These are phyloP conservation scores for Terrapene triunguis DNA, from an alignment of 2,113 vertebrate genomes.

Conservation along the genomic window DNA sequence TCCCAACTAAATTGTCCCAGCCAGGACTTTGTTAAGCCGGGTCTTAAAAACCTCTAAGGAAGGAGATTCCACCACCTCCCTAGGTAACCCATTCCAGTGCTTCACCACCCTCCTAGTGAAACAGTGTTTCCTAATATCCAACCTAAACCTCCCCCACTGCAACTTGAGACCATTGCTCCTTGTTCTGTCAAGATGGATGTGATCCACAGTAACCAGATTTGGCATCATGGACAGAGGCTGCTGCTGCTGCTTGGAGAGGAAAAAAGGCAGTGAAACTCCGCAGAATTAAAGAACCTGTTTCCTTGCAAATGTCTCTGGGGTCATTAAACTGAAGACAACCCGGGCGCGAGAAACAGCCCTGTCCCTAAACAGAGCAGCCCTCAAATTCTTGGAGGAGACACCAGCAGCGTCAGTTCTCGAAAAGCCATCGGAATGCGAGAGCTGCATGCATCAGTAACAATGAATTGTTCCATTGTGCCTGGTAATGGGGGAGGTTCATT, in stretches of 20 bases:
- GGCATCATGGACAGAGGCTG: background rate
- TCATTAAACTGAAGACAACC: background rate
- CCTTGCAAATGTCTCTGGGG: background rate
- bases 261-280: background rate
- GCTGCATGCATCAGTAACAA: constrained; percentile 16
- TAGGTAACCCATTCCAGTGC: too few species aligned
- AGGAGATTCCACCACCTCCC: too few species aligned
- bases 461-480: constrained; percentile 29
- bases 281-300: background rate
- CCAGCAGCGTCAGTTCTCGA: background rate
- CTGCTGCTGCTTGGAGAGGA: background rate
- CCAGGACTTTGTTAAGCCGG: too few species aligned
- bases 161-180: too few species aligned
- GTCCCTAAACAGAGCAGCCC: background rate
- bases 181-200: background rate
- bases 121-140: too few species aligned
- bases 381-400: constrained; percentile 29
- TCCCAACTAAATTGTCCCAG: too few species aligned
- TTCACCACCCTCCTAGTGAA: too few species aligned
- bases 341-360: background rate
- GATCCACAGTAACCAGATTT: background rate
- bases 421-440: constrained; percentile 24
- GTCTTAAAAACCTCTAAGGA: too few species aligned
- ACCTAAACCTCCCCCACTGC: too few species aligned
- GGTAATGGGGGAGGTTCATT: constrained; percentile 2